Evolutionary conservation across 2,113 vertebrate genomes (phyloP), one percentile per base, ranked within the genome.

Genomic region (Semicossyphus pulcher): DNA sequence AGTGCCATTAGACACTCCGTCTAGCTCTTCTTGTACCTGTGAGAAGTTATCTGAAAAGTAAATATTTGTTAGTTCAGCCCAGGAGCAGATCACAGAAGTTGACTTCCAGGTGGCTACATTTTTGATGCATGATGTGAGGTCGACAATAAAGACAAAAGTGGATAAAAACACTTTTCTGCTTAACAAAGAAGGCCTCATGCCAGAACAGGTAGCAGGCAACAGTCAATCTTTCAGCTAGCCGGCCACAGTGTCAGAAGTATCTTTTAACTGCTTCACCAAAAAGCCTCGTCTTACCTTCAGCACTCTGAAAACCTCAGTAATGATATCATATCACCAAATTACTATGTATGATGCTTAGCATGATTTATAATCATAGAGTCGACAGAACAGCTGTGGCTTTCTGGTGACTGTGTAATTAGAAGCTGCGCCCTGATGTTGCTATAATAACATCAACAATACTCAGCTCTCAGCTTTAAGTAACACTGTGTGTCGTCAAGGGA

Each of bases 261-360:
- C 32, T 65, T 45, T 28, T 10, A 77, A 32, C 64, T 21, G 31
- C 23, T 36, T 32, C 60, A 26, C 52, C 12, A 53, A 48, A 62
- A 52, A 62, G 26, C 18, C 1, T 21, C 9, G 64, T 37, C 12
- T 34, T 31, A 82, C 32, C 76, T 76, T 15, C 31, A 48, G 37
- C 20, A 49, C 54, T 25, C 4, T 53, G 10, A 36, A 79, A 65
- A 45, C 60, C 57, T 18, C 57, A 71, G 74, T 58, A 73, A 79
- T 76, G 63, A 79, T 72, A 81, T 84, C 71, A 82, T 37, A 77
- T 72, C 61, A 53, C 64, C 34, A 74, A 84, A 88, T 78, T 34
- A 62, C 76, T 73, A 65, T 77, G 52, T 47, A 59, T 87, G 70
- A 59, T 62, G 39, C 51, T 56, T 16, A 36, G 56, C 32, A 42